phyloP scores from a whole-genome alignment of 2,888 invertebrate genomes.

The Plemyria rubiginata region DNA sequence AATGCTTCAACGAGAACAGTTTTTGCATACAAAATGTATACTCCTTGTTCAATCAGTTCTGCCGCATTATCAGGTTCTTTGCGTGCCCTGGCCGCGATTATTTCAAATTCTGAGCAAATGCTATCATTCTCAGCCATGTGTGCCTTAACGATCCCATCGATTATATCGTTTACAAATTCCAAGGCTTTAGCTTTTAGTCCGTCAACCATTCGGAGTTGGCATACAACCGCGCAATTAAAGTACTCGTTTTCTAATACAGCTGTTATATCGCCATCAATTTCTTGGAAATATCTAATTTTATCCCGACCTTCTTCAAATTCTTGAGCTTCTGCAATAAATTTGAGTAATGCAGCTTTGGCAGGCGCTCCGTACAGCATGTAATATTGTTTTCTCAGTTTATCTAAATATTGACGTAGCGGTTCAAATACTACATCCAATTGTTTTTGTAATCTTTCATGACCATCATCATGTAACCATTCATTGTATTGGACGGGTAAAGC shows the following conservation, averaged over 20 bases:
- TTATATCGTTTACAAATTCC: conserved; percentile 85
- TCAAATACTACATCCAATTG: conserved; percentile 82
- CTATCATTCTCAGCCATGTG: conserved; percentile 88
- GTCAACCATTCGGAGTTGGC: conserved; percentile 86
- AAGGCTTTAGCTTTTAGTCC: conserved; percentile 86
- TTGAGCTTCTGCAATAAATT: conserved; percentile 78
- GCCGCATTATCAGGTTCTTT: conserved; percentile 91
- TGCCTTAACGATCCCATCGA: conserved; percentile 85
- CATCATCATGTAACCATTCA: conserved; percentile 81
- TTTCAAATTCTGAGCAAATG: conserved; percentile 90
- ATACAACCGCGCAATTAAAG: conserved; percentile 87
- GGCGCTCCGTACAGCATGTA: conserved; percentile 81
- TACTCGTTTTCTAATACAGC: conserved; percentile 88
- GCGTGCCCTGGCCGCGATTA: conserved; percentile 87
- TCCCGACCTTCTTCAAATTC: conserved; percentile 86
- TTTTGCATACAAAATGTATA: conserved; percentile 92
- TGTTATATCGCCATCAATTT: conserved; percentile 85
- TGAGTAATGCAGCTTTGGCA: conserved; percentile 72
- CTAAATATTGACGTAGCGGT: conserved; percentile 84
- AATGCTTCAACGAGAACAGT: conserved; percentile 88
- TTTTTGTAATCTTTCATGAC: conserved; percentile 77
- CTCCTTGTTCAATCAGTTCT: conserved; percentile 91
- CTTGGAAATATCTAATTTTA: conserved; percentile 86
- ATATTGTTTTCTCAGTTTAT: conserved; percentile 82
- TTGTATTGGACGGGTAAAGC: conserved; percentile 85